These are phyloP conservation scores for Trematomus bernacchii DNA, from an alignment of 2,797 vertebrate species.

Conservation along the genomic window DNA sequence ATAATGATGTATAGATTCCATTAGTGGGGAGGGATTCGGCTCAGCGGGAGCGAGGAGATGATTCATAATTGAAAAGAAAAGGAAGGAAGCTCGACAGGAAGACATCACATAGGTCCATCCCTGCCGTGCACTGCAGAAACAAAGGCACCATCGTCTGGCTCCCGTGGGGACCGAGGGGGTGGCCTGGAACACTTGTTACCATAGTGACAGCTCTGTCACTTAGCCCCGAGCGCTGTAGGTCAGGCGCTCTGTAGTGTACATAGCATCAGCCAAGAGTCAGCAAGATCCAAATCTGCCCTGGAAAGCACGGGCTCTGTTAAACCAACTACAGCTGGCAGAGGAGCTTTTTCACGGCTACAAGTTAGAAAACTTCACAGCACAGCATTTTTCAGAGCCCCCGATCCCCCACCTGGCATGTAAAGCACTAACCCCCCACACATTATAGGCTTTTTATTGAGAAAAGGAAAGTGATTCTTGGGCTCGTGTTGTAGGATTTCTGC, in stretches of 20 bases:
- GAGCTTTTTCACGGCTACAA: conserved; percentile 50
- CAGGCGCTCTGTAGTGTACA: conserved; percentile 65
- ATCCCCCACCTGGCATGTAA: conserved; percentile 50
- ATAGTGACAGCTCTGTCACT: conserved; percentile 65
- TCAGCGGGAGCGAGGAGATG: conserved; percentile 51
- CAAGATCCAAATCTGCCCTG: conserved; percentile 77
- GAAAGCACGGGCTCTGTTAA: conserved; percentile 78
- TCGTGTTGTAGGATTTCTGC: conserved; percentile 1
- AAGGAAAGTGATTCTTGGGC: conserved; percentile 28
- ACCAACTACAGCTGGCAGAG: conserved; percentile 77
- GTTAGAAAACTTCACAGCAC: conserved; percentile 61
- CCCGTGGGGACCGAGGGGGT: conserved; percentile 23
- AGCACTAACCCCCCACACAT: conserved; percentile 21
- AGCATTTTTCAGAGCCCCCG: conserved; percentile 57
- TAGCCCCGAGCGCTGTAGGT: conserved; percentile 52
- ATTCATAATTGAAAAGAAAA: conserved; percentile 67
- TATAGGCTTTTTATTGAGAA: conserved; percentile 10
- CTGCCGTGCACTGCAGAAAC: conserved; percentile 43
- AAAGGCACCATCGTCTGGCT: conserved; percentile 58
- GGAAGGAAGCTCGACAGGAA: conserved; percentile 60
- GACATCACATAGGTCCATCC: conserved; percentile 52
- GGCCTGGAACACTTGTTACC: conserved; percentile 49
- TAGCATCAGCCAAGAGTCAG: conserved; percentile 79
- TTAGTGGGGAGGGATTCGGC: conserved; percentile 32
- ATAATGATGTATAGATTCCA: conserved; percentile 58